Conservation (phyloP, 2,888 invertebrate species). For the Panopea generosa region DNA sequence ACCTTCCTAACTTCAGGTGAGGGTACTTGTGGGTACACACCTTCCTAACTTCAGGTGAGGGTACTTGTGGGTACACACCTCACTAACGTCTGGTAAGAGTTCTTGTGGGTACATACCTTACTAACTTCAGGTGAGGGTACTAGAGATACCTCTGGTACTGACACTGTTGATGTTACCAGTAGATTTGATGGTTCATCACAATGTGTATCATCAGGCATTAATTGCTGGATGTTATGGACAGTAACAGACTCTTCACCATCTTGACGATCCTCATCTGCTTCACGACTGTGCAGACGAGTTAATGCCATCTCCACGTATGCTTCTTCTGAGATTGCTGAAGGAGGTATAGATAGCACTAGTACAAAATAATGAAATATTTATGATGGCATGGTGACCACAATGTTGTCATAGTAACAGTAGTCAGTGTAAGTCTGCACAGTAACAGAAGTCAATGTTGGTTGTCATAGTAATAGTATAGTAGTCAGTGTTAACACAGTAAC, state of each 20-base stretch:
- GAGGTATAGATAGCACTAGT: background rate
- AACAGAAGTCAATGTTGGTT: background rate
- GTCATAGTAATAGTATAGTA: too few relatives aligned
- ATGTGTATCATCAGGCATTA: conserved; percentile 18
- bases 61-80: too few relatives aligned
- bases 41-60: too few relatives aligned
- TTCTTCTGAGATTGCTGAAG: conserved; percentile 77
- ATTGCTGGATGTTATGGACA: conserved; percentile 49
- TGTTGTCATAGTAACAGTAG: background rate
- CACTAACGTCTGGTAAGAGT: too few relatives aligned
- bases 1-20: too few relatives aligned
- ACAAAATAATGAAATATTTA: background rate
- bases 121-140: conserved; percentile 80
- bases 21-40: too few relatives aligned
- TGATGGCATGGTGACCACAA: background rate
- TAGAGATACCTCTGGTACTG: conserved; percentile 81
- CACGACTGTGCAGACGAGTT: conserved; percentile 69
- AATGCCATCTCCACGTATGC: conserved; percentile 76
- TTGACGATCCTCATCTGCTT: conserved; percentile 65
- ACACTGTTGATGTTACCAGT: conserved; percentile 77
- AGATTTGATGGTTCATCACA: conserved; percentile 62
- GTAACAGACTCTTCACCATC: conserved; percentile 60
- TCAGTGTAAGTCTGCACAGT: too few relatives aligned
- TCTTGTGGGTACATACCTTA: conserved; percentile 64
- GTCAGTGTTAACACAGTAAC: too few relatives aligned